Evolutionary conservation across 2,797 vertebrate genomes (phyloP), one percentile per base, ranked within the genome.

Genomic region (Tamandua tetradactyla): DNA sequence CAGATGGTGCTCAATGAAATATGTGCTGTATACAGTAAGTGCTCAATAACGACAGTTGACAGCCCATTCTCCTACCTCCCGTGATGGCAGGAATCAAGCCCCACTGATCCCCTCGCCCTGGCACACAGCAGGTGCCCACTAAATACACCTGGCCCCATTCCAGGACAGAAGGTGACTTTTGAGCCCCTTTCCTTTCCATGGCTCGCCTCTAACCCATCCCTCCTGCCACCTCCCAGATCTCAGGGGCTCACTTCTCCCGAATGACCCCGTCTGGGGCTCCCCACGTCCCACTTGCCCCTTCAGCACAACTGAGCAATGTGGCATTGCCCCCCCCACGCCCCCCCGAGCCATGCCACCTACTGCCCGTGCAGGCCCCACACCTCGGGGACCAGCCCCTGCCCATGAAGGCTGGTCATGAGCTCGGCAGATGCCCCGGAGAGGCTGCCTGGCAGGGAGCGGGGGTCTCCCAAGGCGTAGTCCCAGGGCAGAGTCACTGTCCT

Each of bases 11-110:
- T 40, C 47, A 5, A 1, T 20, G 17, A 59, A 49, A 30, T 40
- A 52, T 0, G 17, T 2, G 2, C 40, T 0, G 6, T 22, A 32
- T 27, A 59, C 52, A 25, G 42, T 20, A 72, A 52, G 13, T 25
- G 8, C 47, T 74, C 68, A 14, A 1, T 10, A 22, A 66, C 1
- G 23, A 62, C 23, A 64, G 40, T 47, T 37, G 4, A 15, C 7
- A 35, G 44, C 42, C 49, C 68, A 68, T 37, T 47, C 49, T 42
- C 79, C 7, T 15, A n/a, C 61, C 40, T 57, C 23, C 0, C 1
- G 14, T 5, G 75, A n/a, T 32, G 4, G 9, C 37, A 66, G 18
- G n/a, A 15, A 3, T 32, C 25, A 8, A 49, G 66, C 30, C n/a
- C 2, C 47, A 1, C 22, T 1, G 12, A n/a, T 30, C 12, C 79